Conservation (phyloP, 2,113 vertebrate genomes). For the Albula goreensis region DNA sequence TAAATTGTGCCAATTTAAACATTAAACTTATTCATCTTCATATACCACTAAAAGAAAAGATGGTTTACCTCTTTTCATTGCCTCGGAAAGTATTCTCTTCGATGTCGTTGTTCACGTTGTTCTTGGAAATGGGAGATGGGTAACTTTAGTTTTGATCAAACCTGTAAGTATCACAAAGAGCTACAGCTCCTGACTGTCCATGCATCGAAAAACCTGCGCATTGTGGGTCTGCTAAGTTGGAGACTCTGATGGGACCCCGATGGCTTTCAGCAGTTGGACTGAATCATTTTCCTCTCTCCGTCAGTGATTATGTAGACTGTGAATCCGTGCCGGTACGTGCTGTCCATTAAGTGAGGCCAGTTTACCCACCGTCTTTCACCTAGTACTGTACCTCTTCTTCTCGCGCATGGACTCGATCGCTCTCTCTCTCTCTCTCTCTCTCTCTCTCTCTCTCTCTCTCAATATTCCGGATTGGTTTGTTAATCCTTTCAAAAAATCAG, state of each 20-base stretch:
- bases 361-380: neutral
- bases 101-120: neutral
- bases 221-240: neutral
- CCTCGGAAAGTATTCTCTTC: neutral
- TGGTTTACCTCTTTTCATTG: neutral
- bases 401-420: neutral
- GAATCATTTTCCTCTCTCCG: neutral
- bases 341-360: neutral
- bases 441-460: neutral
- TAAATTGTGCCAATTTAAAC: neutral
- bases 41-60: neutral
- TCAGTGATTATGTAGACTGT: neutral
- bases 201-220: neutral
- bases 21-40: neutral
- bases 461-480: conserved; percentile 29
- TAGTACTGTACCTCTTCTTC: neutral
- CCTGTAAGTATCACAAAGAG: neutral
- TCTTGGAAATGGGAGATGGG: neutral
- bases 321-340: neutral
- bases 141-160: neutral
- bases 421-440: neutral
- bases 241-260: neutral
- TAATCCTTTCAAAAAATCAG: conserved; percentile 35
- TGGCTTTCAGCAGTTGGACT: neutral
- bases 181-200: neutral